A percentile compares a stretch with the other conserved stretches of the same genome.
phyloP scores from a whole-genome alignment of 2,888 invertebrate species.

The Epiblema foenella region DNA sequence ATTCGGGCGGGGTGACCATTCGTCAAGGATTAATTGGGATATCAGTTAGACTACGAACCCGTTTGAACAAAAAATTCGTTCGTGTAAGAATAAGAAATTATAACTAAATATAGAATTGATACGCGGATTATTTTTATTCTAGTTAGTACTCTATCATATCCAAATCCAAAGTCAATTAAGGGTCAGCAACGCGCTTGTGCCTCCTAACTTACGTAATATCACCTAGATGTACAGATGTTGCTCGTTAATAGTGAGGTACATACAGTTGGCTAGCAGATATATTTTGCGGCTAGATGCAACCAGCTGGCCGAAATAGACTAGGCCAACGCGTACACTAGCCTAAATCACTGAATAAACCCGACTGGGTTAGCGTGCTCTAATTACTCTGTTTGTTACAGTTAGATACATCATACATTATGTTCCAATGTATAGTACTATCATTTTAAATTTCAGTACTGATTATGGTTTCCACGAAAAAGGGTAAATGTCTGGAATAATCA shows the following conservation, averaged over 20 bases:
- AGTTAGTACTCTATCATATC: no score
- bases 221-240: no score
- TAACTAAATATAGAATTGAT: no score
- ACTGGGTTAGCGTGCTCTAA: slow-evolving; percentile 12
- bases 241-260: not conserved
- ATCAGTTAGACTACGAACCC: slow-evolving; percentile 27
- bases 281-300: not conserved
- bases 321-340: slow-evolving; percentile 19
- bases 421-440: no score
- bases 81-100: not conserved
- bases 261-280: slow-evolving; percentile 2
- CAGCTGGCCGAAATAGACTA: slow-evolving; percentile 32
- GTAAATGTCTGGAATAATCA: no score
- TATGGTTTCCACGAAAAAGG: no score
- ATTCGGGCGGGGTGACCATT: slow-evolving; percentile 42
- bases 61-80: not conserved
- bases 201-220: no score
- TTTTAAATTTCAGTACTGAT: no score
- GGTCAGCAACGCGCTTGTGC: no score
- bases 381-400: slow-evolving; percentile 1
- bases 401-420: not conserved
- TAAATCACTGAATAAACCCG: slow-evolving; percentile 20
- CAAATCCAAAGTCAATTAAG: no score
- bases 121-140: no score
- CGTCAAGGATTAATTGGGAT: slow-evolving; percentile 41